Conservation (phyloP, 1,140 invertebrate species). For the Drosophila teissieri region DNA sequence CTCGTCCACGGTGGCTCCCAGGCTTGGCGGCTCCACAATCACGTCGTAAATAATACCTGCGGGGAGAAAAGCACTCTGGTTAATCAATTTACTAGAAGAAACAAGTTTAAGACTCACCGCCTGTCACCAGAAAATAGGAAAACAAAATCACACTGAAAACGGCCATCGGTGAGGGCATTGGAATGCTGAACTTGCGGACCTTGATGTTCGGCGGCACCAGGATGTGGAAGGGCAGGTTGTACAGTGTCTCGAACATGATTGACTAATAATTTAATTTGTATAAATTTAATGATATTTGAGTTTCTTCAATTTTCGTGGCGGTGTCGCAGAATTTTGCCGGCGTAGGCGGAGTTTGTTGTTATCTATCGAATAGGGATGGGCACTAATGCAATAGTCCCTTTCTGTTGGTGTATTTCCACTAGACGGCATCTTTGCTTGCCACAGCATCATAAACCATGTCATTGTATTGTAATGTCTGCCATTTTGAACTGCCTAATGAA, state of each 20-base stretch:
- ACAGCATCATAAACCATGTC: not conserved
- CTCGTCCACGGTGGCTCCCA: slow-evolving; percentile 98
- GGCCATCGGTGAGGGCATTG: slow-evolving; percentile 95
- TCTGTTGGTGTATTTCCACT: not conserved
- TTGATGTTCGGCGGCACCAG: slow-evolving; percentile 97
- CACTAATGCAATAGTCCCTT: not conserved
- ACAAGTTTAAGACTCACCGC: slow-evolving; percentile 88
- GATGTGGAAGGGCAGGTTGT: slow-evolving; percentile 91
- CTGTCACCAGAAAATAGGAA: slow-evolving; percentile 99
- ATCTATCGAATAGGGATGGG: slow-evolving; percentile 5
- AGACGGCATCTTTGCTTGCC: not conserved
- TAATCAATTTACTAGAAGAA: not conserved
- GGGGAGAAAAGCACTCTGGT: slow-evolving; percentile 58
- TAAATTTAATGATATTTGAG: not conserved
- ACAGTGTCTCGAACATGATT: slow-evolving; percentile 91
- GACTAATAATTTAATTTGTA: not conserved
- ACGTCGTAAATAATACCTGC: slow-evolving; percentile 99
- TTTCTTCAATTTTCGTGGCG: not conserved
- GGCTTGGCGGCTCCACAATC: slow-evolving; percentile 98
- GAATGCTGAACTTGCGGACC: slow-evolving; percentile 91
- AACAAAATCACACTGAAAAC: slow-evolving; percentile 95
- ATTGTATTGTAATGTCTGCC: too few species aligned
- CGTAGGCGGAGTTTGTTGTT: slow-evolving; percentile 56
- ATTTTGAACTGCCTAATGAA: too few species aligned
- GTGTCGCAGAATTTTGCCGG: slow-evolving; percentile 39